Evolutionary conservation across 2,797 vertebrate species (phyloP), one percentile per base, ranked within the genome.

Genomic region (Helarctos malayanus): DNA sequence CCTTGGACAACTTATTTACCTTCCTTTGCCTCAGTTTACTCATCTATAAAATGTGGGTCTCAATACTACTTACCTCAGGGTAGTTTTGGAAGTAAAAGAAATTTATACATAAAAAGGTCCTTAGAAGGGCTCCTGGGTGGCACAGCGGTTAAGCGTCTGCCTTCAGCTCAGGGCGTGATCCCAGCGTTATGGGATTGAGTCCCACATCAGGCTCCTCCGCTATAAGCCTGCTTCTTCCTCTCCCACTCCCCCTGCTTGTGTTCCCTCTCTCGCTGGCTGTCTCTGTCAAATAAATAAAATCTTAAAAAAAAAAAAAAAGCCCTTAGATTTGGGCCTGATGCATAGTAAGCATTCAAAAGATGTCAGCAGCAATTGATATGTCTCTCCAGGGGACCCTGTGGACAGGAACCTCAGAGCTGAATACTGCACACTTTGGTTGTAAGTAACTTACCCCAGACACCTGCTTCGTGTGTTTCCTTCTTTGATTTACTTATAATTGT

Each of bases 11-110:
- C 38, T n/a, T 80, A 83, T 81, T 85, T 73, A 13, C 15, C 19
- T 57, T 61, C n/a, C 47, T 81, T 52, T 71, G 63, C 27, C 63
- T 90, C 71, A 3, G n/a, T 91, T 90, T 93, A 65, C 14, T 85
- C 56, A 47, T 80, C 49, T 88, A 14, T 61, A 68, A 32, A 93
- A 83, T 29, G 2, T 27, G 25, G 4, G 3, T 71, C 8, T 47
- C 52, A 15, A 8, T 5, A 78, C 12, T 52, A 61, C 18, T 32
- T 52, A 9, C 29, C 19, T 47, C 13, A 69, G 21, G 19, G 18
- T 4, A 69, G 23, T 25, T 61, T 27, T 38, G 2, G 3, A 52
- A 92, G 19, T 52, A 65, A 76, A 92, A 92, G 4, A 69, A 90
- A 32, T 19, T 13, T 13, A 27, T 16, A 35, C 27, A 13, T 14